Evolutionary conservation across 2,888 invertebrate genomes (phyloP), one percentile per base, ranked within the genome.

Genomic region (Brenthis ino): DNA sequence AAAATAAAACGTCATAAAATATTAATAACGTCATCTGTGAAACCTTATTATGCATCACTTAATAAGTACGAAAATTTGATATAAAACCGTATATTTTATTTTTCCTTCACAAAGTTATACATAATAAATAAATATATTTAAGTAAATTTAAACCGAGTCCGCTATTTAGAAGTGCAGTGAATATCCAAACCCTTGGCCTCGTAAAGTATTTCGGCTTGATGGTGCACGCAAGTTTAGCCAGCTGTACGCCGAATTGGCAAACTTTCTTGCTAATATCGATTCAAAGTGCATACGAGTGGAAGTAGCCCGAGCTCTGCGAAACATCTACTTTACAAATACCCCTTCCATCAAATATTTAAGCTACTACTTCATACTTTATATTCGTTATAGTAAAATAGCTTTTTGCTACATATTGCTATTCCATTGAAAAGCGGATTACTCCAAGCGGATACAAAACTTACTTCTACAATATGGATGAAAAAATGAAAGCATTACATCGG

Each of bases 181-280:
- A 60, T 60, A 60, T 60, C 47, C 50, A 48, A 60, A 60, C 28
- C 37, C 47, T 60, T 54, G 43, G 53, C 60, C 33, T 61, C 55
- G 33, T 56, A 61, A 61, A 55, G 47, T 67, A 67, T 67, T 61
- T 67, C 43, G 37, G 54, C 57, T 61, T 33, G 57, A 56, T 61
- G 24, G 51, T 68, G 50, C 50, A 61, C 56, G 65, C 65, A 61
- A 65, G 69, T 65, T 65, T 57, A 65, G 56, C 51, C 56, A 61
- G 56, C 69, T 57, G 56, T 53, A 69, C 60, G 50, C 65, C 60
- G 48, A 60, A 65, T 69, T 65, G 61, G 61, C 28, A 20, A 69
- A 69, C 69, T 65, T 69, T 65, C 61, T 43, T 56, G 57, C 63
- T 64, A 53, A 60, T 65, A 69, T 61, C 69, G 69, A 65, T 69